Evolutionary conservation across 2,888 invertebrate species (phyloP).

Genomic region (Eutolmus rufibarbis): DNA sequence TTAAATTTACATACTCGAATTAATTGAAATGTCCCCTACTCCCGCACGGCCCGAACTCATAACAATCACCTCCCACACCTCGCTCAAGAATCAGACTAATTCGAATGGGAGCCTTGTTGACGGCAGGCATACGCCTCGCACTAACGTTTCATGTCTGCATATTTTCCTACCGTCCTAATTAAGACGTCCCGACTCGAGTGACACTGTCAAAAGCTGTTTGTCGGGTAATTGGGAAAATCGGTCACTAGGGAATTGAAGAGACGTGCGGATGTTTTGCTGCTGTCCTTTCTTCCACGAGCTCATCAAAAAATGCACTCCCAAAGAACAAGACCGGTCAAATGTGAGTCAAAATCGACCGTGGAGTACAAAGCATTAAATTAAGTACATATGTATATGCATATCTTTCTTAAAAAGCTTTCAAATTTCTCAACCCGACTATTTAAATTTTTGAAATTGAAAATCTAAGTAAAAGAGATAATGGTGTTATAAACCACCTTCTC

Average conservation of each 20-base stretch:
- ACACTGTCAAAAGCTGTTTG: background rate
- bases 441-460: too few relatives aligned
- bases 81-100: background rate
- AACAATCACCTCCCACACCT: background rate
- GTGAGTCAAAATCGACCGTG: too few relatives aligned
- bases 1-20: background rate
- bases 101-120: background rate
- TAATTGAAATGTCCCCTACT: background rate
- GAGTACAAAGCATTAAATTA: too few relatives aligned
- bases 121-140: background rate
- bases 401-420: too few relatives aligned
- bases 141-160: background rate
- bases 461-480: too few relatives aligned
- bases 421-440: too few relatives aligned
- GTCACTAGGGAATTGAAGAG: background rate
- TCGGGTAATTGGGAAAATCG: background rate
- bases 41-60: background rate
- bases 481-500: too few relatives aligned
- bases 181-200: background rate
- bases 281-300: too few relatives aligned
- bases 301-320: background rate
- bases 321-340: background rate
- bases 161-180: background rate
- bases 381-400: too few relatives aligned
- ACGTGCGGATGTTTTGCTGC: background rate